A percentile compares a stretch with the other conserved stretches of the same genome.
Conservation (phyloP, 2,888 invertebrate genomes). For the Cantharis lateralis region DNA sequence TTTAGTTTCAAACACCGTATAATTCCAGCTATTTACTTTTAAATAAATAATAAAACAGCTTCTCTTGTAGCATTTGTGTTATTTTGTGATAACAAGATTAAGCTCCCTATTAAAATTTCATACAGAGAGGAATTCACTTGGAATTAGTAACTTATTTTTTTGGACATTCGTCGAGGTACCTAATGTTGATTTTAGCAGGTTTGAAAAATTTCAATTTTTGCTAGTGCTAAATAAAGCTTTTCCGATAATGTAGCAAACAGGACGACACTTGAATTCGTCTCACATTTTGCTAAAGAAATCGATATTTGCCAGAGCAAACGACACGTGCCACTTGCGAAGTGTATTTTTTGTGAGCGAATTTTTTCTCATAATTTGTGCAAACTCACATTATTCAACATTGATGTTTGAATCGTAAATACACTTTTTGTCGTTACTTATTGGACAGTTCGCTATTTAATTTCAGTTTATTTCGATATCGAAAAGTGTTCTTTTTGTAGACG, state of each 20-base stretch:
- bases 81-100: background rate
- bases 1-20: background rate
- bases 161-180: background rate
- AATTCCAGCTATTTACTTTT: background rate
- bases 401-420: background rate
- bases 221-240: background rate
- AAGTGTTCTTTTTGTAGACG: background rate
- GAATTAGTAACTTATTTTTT: background rate
- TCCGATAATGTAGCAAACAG: background rate
- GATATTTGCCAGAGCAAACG: background rate
- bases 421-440: too few species aligned
- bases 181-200: background rate
- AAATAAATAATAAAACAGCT: background rate
- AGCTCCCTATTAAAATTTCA: background rate
- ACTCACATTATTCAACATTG: background rate
- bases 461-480: background rate
- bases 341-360: background rate
- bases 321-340: background rate
- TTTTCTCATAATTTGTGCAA: background rate
- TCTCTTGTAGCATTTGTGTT: background rate
- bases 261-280: background rate
- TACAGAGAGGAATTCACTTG: background rate
- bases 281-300: background rate
- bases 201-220: background rate
- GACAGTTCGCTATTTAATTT: background rate